Evolutionary conservation across 1,140 invertebrate genomes (phyloP).

Genomic region (Leptinotarsa undecemlineata): DNA sequence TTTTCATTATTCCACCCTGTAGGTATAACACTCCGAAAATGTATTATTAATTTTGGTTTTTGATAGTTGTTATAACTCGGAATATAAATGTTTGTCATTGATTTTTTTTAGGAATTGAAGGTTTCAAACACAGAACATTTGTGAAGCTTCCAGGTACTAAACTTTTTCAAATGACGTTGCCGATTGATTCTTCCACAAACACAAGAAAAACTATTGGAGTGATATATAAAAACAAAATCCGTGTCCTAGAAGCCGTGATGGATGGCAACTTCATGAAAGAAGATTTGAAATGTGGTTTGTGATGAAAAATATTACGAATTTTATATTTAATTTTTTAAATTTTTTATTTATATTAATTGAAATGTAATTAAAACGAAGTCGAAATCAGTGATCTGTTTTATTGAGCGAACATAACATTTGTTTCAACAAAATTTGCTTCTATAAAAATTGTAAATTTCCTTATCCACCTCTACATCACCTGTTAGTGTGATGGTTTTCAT

Average conservation of each 20-base stretch:
- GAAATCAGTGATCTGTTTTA: too few relatives aligned
- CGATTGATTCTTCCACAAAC: constrained; percentile 17
- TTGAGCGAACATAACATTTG: too few relatives aligned
- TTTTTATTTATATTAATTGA: background rate
- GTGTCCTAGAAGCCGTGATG: constrained; percentile 57
- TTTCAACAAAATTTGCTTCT: constrained; percentile 44
- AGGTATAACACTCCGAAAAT: too few relatives aligned
- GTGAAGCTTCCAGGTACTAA: constrained; percentile 41
- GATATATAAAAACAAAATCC: constrained; percentile 50
- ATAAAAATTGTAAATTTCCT: constrained; percentile 59
- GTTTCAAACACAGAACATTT: constrained; percentile 45
- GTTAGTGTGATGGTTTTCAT: constrained; percentile 54
- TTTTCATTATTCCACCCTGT: too few relatives aligned
- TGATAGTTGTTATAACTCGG: background rate
- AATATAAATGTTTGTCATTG: too few relatives aligned
- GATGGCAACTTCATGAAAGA: constrained; percentile 52
- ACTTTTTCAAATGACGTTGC: constrained; percentile 42
- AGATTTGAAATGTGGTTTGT: constrained; percentile 40
- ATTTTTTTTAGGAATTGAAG: constrained; percentile 48
- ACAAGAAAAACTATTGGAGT: constrained; percentile 42
- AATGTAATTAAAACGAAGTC: background rate
- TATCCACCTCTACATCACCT: constrained; percentile 57
- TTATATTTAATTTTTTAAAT: constrained; percentile 1
- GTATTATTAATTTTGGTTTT: too few relatives aligned
- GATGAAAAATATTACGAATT: background rate